Percentiles rank a stretch among this genome's conserved stretches.
phyloP scores from a whole-genome alignment of 2,797 vertebrate genomes.

The Halcyon badia region DNA sequence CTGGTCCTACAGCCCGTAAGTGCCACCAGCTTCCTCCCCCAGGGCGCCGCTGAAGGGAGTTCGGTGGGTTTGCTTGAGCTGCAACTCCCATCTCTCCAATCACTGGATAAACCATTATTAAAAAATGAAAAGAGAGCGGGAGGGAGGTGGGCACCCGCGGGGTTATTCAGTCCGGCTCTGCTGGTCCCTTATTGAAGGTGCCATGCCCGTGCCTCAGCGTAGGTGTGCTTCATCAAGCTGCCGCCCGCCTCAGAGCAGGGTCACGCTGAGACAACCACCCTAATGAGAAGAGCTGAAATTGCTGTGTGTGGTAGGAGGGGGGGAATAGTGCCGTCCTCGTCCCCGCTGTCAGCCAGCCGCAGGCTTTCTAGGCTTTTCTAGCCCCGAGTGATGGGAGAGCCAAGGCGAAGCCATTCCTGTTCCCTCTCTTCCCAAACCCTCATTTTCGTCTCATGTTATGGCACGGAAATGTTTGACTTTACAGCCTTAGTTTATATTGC shows the following conservation, averaged over 20 bases:
- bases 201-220: fast-evolving
- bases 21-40: background rate
- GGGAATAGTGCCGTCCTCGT: fast-evolving
- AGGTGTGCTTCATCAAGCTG: background rate
- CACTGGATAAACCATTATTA: background rate
- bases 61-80: background rate
- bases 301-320: fast-evolving
- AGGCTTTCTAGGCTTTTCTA: background rate
- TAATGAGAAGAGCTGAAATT: background rate
- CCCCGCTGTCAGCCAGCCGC: fast-evolving
- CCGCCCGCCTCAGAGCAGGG: fast-evolving
- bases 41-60: background rate
- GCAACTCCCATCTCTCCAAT: background rate
- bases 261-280: fast-evolving
- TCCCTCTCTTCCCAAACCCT: background rate
- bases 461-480: conserved; percentile 50
- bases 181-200: background rate
- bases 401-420: fast-evolving
- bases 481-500: conserved; percentile 45
- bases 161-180: background rate
- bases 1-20: background rate
- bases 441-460: background rate
- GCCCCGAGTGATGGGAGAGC: fast-evolving
- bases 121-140: background rate
- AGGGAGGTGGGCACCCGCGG: background rate